phyloP scores from a whole-genome alignment of 2,797 vertebrate species.

The Mus spretus region DNA sequence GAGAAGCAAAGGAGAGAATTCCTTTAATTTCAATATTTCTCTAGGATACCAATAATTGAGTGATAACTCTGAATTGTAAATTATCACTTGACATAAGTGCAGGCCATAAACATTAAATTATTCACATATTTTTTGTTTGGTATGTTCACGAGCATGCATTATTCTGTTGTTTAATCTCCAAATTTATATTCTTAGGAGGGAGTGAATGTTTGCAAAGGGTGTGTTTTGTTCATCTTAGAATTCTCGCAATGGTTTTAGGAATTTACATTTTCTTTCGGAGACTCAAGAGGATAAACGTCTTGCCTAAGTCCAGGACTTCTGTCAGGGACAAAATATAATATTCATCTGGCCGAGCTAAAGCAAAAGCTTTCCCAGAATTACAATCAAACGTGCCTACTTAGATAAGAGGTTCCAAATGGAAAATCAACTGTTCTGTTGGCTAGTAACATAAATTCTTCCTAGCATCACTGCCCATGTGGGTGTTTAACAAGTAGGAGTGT shows the following conservation, averaged over 20 bases:
- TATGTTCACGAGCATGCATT: slow-evolving; percentile 44
- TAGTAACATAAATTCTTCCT: background rate
- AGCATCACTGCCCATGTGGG: background rate
- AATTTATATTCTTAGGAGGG: slow-evolving; percentile 39
- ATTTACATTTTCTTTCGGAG: background rate
- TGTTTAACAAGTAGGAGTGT: background rate
- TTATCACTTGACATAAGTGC: slow-evolving; percentile 54
- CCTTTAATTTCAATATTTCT: slow-evolving; percentile 46
- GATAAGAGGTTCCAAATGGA: background rate
- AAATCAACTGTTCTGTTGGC: slow-evolving; percentile 23
- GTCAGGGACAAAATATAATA: background rate
- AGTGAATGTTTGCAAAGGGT: slow-evolving; percentile 24
- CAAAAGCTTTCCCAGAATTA: background rate
- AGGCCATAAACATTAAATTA: slow-evolving; percentile 8
- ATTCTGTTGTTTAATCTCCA: slow-evolving; percentile 48
- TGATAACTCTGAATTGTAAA: slow-evolving; percentile 18
- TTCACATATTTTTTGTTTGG: slow-evolving; percentile 38
- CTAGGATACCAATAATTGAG: slow-evolving; percentile 28
- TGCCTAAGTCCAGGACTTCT: background rate
- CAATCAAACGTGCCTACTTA: background rate
- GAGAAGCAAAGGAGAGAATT: slow-evolving; percentile 47
- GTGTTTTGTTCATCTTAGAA: background rate
- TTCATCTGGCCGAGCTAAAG: background rate
- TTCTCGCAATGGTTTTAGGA: background rate
- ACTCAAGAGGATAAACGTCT: background rate